These are phyloP conservation scores for Caenorhabditis auriculariae DNA, from an alignment of 2,888 invertebrate species.

Conservation along the genomic window DNA sequence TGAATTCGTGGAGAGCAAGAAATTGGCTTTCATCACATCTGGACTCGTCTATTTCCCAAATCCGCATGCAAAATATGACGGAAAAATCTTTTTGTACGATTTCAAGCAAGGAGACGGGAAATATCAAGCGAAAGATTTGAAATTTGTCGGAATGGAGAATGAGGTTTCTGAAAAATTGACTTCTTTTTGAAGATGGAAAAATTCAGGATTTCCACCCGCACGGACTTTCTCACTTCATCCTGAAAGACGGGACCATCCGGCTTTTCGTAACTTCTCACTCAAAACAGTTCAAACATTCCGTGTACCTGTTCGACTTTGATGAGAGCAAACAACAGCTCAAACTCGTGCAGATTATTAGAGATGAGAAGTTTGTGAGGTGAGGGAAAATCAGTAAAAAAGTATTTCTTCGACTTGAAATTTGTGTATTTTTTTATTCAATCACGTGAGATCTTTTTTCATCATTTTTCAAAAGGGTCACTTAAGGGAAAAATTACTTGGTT, in stretches of 20 bases:
- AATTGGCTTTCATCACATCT: conserved; percentile 42
- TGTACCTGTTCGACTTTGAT: conserved; percentile 37
- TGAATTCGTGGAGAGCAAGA: conserved; percentile 23
- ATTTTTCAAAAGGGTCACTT: too few species aligned
- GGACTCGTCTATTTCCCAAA: conserved; percentile 33
- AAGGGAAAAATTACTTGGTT: too few species aligned
- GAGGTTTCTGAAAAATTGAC: conserved; percentile 1
- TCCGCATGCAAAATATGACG: conserved; percentile 11
- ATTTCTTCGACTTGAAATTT: too few species aligned
- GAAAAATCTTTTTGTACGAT: conserved; percentile 42
- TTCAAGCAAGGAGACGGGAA: conserved; percentile 19
- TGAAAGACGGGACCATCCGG: conserved; percentile 27
- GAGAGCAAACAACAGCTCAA: conserved; percentile 16
- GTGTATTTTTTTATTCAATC: too few species aligned
- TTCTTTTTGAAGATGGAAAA: conserved; percentile 1
- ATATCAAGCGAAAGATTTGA: conserved; percentile 9
- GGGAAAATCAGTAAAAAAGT: too few species aligned
- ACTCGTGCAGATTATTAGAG: conserved; percentile 29
- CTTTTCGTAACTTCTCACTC: conserved; percentile 38
- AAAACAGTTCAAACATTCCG: conserved; percentile 29
- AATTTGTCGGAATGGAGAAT: conserved; percentile 10
- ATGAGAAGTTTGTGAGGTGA: conserved; percentile 32
- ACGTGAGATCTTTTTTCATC: too few species aligned
- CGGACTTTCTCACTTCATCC: conserved; percentile 34
- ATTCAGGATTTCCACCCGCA: conserved; percentile 40